Evolutionary conservation across 1,140 invertebrate species (phyloP), one percentile per base, ranked within the genome.

Genomic region (Globodera rostochiensis): DNA sequence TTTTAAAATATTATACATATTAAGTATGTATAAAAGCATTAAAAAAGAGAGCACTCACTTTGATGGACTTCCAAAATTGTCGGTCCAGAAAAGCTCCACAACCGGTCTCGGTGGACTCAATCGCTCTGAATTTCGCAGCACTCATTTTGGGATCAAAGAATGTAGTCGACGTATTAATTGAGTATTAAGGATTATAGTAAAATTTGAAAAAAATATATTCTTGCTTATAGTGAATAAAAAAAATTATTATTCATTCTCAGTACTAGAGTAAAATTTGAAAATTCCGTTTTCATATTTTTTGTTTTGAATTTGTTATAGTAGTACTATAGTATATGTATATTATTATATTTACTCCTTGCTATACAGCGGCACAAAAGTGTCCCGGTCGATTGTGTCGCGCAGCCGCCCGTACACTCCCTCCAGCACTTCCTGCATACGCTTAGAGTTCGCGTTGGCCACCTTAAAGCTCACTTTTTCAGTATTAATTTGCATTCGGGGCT

Each of bases 361-460:
- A 49, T 85, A 84, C n/a, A 84, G 36, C 19, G 83, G 83, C 36
- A 84, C 83, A 85, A 85, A 84, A 6, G 78, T 84, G 57, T 84
- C 83, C n/a, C 73, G 53, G 21, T 84, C 83, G 8, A 84, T 47
- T 1, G 69, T 53, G 49, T 74, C 73, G 19, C 71, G 75, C 53
- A 77, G 25, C 46, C 67, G 79, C 11, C 4, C 45, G 13, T 82
- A 25, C 19, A 84, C 76, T 1, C 21, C 53, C 15, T 81, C 64
- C 4, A 84, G 74, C n/a, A 84, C 49, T 64, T 84, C 73, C 19
- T 81, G 53, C 67, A 79, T 71, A 45, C 36, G 75, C n/a, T 84
- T 84, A 13, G 83, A 83, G 5, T 45, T 36, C 6, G 77, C 36
- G 21, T 25, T 85, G 1, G 74, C 13, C 50, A 83, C 78, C 45